Percentiles rank a stretch among this genome's conserved stretches.
Evolutionary conservation across 1,140 invertebrate genomes (phyloP).

Genomic region (Acromyrmex charruanus): DNA sequence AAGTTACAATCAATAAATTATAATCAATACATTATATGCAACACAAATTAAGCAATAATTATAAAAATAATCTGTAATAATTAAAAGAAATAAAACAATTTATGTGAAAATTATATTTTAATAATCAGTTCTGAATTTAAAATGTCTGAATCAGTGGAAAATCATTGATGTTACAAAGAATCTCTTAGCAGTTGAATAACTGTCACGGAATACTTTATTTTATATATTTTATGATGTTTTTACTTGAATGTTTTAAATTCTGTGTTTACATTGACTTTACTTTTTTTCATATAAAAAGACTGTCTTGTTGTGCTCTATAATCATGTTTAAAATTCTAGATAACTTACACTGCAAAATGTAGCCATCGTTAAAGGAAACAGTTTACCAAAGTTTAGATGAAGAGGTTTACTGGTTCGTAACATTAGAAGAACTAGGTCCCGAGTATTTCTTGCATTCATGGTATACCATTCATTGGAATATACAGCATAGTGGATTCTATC

Average conservation of each 20-base stretch:
- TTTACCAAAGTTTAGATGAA: constrained; percentile 53
- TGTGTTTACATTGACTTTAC: background rate
- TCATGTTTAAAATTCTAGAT: background rate
- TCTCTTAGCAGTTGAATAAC: too few species aligned
- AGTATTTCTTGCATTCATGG: background rate
- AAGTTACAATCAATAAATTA: background rate
- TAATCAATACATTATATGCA: too few species aligned
- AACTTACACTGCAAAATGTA: constrained; percentile 57
- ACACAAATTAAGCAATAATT: too few species aligned
- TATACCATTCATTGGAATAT: constrained; percentile 43
- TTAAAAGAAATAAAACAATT: background rate
- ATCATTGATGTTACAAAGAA: background rate
- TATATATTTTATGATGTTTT: too few species aligned
- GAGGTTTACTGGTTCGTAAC: background rate
- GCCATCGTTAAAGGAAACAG: constrained; percentile 56
- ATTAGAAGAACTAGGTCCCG: constrained; percentile 36
- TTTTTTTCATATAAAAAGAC: background rate
- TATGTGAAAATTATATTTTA: too few species aligned
- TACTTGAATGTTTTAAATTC: background rate
- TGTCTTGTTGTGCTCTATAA: background rate
- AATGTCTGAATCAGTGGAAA: background rate
- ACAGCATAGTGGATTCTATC: constrained; percentile 2
- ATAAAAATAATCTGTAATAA: background rate
- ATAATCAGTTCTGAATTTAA: background rate
- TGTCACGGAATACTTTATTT: too few species aligned